Conservation (phyloP, 2,888 invertebrate species). For the Coecobrya sp. region DNA sequence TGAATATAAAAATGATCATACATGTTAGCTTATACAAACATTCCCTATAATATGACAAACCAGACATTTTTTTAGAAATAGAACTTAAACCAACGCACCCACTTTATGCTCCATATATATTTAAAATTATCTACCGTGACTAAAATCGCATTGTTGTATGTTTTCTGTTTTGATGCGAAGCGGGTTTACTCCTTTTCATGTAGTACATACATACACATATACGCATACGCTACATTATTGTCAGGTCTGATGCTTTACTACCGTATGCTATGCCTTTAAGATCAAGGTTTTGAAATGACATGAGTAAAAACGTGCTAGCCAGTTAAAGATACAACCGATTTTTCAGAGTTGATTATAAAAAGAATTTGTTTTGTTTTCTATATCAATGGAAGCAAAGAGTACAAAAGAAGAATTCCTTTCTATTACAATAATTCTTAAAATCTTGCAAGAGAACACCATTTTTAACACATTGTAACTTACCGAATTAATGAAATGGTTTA, state of each 20-base stretch:
- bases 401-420: too few relatives aligned
- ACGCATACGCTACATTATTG: background rate
- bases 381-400: background rate
- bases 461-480: too few relatives aligned
- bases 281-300: slow-evolving; percentile 65
- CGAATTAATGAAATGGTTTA: too few relatives aligned
- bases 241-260: background rate
- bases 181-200: background rate
- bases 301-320: slow-evolving; percentile 65
- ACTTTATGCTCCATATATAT: slow-evolving; percentile 82
- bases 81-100: slow-evolving; percentile 77
- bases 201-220: too few relatives aligned
- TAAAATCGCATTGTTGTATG: slow-evolving; percentile 73
- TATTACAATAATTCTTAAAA: too few relatives aligned
- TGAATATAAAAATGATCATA: background rate
- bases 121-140: slow-evolving; percentile 81
- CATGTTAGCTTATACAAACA: background rate
- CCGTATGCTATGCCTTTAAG: slow-evolving; percentile 18
- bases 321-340: slow-evolving; percentile 6
- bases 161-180: background rate
- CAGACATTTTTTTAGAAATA: slow-evolving; percentile 64
- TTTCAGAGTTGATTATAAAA: slow-evolving; percentile 1
- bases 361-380: background rate
- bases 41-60: background rate
- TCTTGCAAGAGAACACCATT: too few relatives aligned